phyloP scores from a whole-genome alignment of 2,888 invertebrate genomes.

The Callyntrura sp. region DNA sequence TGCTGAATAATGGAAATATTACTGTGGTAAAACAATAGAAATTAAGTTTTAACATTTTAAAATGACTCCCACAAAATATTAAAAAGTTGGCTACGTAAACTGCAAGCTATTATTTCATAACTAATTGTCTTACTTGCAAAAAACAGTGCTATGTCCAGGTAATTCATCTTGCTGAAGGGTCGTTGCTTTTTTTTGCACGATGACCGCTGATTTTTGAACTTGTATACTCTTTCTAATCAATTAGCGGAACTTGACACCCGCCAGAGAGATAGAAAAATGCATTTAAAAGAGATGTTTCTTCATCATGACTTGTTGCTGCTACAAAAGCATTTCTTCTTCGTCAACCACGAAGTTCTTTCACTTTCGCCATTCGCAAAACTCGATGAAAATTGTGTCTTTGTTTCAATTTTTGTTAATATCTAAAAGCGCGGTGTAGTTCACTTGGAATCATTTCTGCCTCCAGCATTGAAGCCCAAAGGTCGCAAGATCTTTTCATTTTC shows the following conservation, averaged over 20 bases:
- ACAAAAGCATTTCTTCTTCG: not conserved
- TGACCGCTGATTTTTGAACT: not conserved
- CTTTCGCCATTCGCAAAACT: not conserved
- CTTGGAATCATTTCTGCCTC: not conserved
- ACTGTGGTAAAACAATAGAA: slow-evolving; percentile 70
- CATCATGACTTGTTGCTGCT: not conserved
- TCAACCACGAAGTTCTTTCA: not conserved
- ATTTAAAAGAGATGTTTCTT: not conserved
- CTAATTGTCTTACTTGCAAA: slow-evolving; percentile 81
- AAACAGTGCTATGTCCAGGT: slow-evolving; percentile 82
- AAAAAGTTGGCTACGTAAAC: too few relatives aligned
- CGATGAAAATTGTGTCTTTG: not conserved
- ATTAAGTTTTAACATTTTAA: too few relatives aligned
- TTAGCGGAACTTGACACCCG: not conserved
- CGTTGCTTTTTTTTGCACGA: too few relatives aligned
- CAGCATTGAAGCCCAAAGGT: slow-evolving; percentile 41
- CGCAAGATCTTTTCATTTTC: slow-evolving; percentile 51
- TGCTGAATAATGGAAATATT: slow-evolving; percentile 83
- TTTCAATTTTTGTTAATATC: not conserved
- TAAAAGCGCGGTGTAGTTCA: not conserved
- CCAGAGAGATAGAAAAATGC: not conserved
- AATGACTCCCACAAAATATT: too few relatives aligned
- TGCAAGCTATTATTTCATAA: not conserved
- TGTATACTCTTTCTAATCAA: not conserved
- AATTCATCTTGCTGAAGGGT: slow-evolving; percentile 80